These are phyloP conservation scores for Paguma larvata DNA, from an alignment of 2,797 vertebrate genomes.

Conservation along the genomic window DNA sequence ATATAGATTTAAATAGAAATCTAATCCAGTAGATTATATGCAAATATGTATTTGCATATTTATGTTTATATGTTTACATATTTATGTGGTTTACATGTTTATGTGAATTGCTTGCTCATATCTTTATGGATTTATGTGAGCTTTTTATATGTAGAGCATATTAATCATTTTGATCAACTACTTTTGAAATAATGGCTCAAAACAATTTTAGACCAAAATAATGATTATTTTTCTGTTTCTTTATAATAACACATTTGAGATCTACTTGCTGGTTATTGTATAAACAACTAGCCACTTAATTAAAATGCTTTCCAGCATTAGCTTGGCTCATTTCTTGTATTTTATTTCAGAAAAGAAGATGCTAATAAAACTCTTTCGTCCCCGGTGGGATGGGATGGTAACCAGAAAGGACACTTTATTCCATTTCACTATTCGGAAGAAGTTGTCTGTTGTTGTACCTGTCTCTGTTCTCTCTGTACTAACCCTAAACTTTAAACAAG, in stretches of 20 bases:
- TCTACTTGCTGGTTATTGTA: background rate
- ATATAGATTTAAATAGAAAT: background rate
- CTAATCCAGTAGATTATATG: background rate
- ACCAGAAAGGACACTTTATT: background rate
- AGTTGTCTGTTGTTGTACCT: background rate
- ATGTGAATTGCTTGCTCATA: background rate
- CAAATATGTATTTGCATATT: background rate
- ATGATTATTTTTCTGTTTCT: background rate
- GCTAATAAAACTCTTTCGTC: background rate
- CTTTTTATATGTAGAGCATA: background rate
- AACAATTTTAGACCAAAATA: background rate
- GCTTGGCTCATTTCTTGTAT: background rate
- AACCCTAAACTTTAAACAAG: background rate
- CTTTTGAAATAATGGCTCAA: constrained; percentile 12
- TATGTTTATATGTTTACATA: background rate
- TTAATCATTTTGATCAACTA: background rate
- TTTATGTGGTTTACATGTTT: background rate
- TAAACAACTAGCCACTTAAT: background rate
- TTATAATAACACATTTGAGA: background rate
- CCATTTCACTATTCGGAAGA: background rate
- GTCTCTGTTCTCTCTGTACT: background rate
- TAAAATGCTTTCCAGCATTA: background rate
- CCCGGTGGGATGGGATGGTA: background rate
- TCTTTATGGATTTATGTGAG: background rate
- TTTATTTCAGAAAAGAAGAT: constrained; percentile 24